Conservation (phyloP, 2,888 invertebrate genomes). For the Stegana nigrithorax region DNA sequence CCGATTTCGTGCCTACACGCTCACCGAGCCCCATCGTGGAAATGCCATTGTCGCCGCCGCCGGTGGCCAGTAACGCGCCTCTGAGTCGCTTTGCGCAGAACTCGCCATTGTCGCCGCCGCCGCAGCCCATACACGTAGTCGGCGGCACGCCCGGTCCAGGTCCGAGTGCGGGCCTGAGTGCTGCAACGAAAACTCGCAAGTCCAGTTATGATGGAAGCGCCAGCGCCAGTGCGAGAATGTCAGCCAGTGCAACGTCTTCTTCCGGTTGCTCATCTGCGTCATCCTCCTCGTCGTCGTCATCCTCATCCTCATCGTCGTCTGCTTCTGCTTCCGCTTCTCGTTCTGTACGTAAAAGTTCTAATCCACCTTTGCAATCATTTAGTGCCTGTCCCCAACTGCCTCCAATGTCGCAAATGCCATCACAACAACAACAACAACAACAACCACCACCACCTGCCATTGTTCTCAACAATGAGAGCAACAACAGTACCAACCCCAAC, state of each 20-base stretch:
- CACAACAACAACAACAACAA: slow-evolving; percentile 19
- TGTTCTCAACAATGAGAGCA: slow-evolving; percentile 26
- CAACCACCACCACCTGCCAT: slow-evolving; percentile 26
- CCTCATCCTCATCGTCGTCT: slow-evolving; percentile 52
- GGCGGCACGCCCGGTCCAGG: slow-evolving; percentile 33
- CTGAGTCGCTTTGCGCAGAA: slow-evolving; percentile 43
- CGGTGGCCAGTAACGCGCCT: slow-evolving; percentile 39
- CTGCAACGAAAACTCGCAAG: slow-evolving; percentile 23
- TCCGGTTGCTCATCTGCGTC: slow-evolving; percentile 32
- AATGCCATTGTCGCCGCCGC: slow-evolving; percentile 68
- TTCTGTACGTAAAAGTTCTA: slow-evolving; percentile 63
- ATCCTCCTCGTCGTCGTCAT: slow-evolving; percentile 38
- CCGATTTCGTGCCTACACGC: slow-evolving; percentile 66
- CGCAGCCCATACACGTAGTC: slow-evolving; percentile 59
- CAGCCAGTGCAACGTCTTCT: slow-evolving; percentile 36
- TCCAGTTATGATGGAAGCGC: slow-evolving; percentile 9
- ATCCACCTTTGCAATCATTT: slow-evolving; percentile 54
- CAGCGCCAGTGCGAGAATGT: slow-evolving; percentile 39
- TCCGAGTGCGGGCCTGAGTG: slow-evolving; percentile 21
- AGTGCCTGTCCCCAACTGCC: slow-evolving; percentile 38
- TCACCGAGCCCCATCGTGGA: slow-evolving; percentile 69
- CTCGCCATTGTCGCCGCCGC: slow-evolving; percentile 59
- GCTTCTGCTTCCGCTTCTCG: slow-evolving; percentile 51
- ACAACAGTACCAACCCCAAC: slow-evolving; percentile 28
- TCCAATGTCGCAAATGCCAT: slow-evolving; percentile 40